phyloP scores from a whole-genome alignment of 2,797 vertebrate species.

The Oryzias sinensis region DNA sequence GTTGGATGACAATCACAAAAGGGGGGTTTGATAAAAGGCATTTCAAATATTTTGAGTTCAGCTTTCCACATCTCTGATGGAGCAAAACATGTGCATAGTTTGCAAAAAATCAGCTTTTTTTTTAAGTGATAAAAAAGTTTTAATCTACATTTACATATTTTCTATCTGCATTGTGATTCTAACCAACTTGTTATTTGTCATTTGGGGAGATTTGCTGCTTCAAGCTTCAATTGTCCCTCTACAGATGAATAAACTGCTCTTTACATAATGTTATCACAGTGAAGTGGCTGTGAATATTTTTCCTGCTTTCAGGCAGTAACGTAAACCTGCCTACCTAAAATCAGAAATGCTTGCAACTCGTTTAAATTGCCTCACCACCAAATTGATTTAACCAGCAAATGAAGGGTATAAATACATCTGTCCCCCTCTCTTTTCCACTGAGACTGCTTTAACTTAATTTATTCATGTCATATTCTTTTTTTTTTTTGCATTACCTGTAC shows the following conservation, averaged over 20 bases:
- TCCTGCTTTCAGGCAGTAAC: slow-evolving; percentile 53
- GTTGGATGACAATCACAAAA: too few species aligned
- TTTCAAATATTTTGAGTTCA: too few species aligned
- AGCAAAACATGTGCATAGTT: too few species aligned
- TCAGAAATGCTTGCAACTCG: slow-evolving; percentile 67
- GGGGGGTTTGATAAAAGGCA: too few species aligned
- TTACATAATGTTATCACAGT: slow-evolving; percentile 38
- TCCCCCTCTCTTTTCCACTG: slow-evolving; percentile 57
- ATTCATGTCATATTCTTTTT: slow-evolving; percentile 56
- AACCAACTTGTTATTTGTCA: neutral
- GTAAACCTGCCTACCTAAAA: slow-evolving; percentile 68
- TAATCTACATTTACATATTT: neutral
- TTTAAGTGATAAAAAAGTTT: too few species aligned
- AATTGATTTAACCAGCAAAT: slow-evolving; percentile 80
- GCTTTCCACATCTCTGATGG: too few species aligned
- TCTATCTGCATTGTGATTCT: neutral
- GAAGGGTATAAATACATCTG: slow-evolving; percentile 80
- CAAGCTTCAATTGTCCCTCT: neutral
- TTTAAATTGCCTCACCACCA: slow-evolving; percentile 67
- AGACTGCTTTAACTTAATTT: slow-evolving; percentile 56
- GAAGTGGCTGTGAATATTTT: slow-evolving; percentile 46
- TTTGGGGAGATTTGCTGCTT: neutral
- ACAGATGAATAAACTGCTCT: neutral
- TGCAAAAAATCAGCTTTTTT: too few species aligned
- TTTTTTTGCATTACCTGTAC: slow-evolving; percentile 36